These are phyloP conservation scores for Procavia capensis DNA, from an alignment of 2,113 vertebrate genomes.

Conservation along the genomic window DNA sequence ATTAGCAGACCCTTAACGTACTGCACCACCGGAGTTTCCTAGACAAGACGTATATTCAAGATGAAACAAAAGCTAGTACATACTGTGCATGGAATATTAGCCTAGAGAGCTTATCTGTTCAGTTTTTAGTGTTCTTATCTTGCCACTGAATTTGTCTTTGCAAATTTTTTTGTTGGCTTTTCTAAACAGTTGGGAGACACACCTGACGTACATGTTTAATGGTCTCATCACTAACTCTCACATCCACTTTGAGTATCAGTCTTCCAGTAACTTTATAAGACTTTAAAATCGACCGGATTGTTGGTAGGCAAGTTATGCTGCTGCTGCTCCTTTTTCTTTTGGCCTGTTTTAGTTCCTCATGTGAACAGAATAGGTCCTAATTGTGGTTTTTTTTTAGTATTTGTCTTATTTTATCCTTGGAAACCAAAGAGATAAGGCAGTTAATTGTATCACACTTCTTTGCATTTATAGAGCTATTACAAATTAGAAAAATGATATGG, in stretches of 20 bases:
- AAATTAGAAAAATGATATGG: conserved; percentile 6
- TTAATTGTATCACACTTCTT: conserved; percentile 37
- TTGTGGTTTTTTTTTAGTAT: conserved; percentile 31
- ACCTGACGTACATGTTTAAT: not conserved
- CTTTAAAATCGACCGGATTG: not conserved
- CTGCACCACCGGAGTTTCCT: not conserved
- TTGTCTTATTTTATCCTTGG: conserved; percentile 48
- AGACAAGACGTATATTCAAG: not conserved
- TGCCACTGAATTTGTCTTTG: not conserved
- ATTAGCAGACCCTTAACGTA: too few relatives aligned
- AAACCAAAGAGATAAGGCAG: conserved; percentile 27
- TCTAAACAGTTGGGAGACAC: not conserved
- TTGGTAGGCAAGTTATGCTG: not conserved
- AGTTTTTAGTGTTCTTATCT: not conserved
- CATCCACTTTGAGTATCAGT: not conserved
- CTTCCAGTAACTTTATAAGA: not conserved
- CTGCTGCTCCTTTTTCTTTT: conserved; percentile 37
- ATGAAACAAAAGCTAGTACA: not conserved
- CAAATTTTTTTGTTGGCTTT: not conserved
- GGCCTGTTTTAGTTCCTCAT: conserved; percentile 40
- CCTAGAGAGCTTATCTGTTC: conserved; percentile 1
- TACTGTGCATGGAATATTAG: not conserved
- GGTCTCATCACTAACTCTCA: not conserved
- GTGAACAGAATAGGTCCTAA: conserved; percentile 25
- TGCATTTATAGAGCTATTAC: not conserved